These are phyloP conservation scores for Ypsolopha scabrella DNA, from an alignment of 2,888 invertebrate species.

Conservation along the genomic window DNA sequence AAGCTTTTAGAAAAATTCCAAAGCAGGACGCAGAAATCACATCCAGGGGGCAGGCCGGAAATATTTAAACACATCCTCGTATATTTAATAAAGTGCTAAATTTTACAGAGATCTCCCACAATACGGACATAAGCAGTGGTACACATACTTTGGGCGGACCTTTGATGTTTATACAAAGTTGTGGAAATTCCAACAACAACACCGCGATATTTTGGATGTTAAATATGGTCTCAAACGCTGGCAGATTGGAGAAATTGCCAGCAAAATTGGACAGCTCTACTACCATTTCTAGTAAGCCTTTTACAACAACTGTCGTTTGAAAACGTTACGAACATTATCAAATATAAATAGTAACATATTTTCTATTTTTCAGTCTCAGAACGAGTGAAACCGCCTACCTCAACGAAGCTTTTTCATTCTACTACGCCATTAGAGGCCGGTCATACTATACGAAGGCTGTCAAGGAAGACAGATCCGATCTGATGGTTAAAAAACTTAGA, in stretches of 20 bases:
- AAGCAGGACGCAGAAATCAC: too few species aligned
- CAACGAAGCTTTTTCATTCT: slow-evolving; percentile 96
- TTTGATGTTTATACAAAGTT: slow-evolving; percentile 98
- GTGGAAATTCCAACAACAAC: slow-evolving; percentile 98
- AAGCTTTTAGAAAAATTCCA: too few species aligned
- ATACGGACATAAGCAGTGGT: slow-evolving; percentile 98
- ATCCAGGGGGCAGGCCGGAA: slow-evolving; percentile 3
- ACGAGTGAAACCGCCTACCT: slow-evolving; percentile 97
- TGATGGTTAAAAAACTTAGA: slow-evolving; percentile 96
- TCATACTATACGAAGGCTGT: slow-evolving; percentile 94
- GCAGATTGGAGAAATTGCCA: slow-evolving; percentile 99
- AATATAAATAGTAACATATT: neutral
- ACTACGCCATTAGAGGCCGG: slow-evolving; percentile 93
- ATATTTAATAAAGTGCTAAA: neutral
- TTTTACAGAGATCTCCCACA: slow-evolving; percentile 91
- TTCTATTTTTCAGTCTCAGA: slow-evolving; percentile 80
- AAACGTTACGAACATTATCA: neutral
- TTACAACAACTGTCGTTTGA: slow-evolving; percentile 1
- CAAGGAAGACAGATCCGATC: slow-evolving; percentile 93
- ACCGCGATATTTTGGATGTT: slow-evolving; percentile 88
- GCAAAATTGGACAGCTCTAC: slow-evolving; percentile 98
- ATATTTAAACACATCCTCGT: neutral
- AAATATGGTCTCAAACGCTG: slow-evolving; percentile 96
- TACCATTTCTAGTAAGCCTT: slow-evolving; percentile 93
- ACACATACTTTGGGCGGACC: slow-evolving; percentile 95